Percentiles rank a stretch among this genome's conserved stretches.
Conservation (phyloP, 2,113 vertebrate species). For the Perognathus longimembris region DNA sequence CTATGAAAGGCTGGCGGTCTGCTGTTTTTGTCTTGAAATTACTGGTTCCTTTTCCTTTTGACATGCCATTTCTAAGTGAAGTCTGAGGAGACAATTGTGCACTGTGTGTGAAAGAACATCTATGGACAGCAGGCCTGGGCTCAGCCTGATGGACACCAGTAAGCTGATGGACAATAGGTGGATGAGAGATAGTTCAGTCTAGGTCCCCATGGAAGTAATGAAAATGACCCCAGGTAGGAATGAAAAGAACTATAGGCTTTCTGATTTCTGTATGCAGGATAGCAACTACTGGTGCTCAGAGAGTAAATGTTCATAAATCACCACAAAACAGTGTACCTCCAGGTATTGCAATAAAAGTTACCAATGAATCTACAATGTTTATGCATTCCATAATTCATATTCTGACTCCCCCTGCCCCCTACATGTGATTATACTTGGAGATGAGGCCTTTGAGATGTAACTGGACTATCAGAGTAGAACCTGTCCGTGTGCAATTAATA, state of each 20-base stretch:
- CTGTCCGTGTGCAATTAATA: not conserved
- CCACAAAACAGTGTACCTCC: not conserved
- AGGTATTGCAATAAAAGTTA: not conserved
- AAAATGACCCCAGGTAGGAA: too few relatives aligned
- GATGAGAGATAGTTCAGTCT: too few relatives aligned
- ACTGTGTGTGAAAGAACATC: not conserved
- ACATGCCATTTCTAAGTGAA: not conserved
- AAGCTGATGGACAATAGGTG: fast-evolving
- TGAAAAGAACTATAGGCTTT: not conserved
- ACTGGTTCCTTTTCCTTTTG: not conserved
- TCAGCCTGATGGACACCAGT: too few relatives aligned
- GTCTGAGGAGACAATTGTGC: not conserved
- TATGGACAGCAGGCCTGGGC: not conserved
- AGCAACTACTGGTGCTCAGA: not conserved
- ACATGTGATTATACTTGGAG: not conserved
- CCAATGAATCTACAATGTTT: not conserved
- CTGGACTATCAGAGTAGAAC: not conserved
- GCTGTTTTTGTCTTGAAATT: not conserved
- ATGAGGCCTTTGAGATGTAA: not conserved
- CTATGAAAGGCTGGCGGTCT: not conserved
- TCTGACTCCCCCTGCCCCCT: not conserved
- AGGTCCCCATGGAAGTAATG: too few relatives aligned
- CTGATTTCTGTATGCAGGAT: not conserved
- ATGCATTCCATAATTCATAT: not conserved
- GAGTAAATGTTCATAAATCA: not conserved